A percentile compares a stretch with the other conserved stretches of the same genome.
These are phyloP conservation scores for Phocides pigmalion DNA, from an alignment of 1,140 invertebrate genomes.

Conservation along the genomic window DNA sequence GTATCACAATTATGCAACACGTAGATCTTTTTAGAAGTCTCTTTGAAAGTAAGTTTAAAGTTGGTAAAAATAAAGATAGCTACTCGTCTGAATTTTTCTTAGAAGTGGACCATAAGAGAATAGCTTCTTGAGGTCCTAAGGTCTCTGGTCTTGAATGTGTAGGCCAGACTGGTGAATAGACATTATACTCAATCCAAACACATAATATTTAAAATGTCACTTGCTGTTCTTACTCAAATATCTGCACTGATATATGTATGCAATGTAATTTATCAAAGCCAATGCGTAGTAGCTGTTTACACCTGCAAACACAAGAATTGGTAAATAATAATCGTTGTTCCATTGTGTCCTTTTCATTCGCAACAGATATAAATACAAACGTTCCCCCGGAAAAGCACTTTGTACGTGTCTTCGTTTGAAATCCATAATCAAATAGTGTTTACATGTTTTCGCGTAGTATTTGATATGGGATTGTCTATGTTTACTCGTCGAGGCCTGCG, in stretches of 20 bases:
- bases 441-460: slow-evolving; percentile 73
- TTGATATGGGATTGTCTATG: slow-evolving; percentile 62
- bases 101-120: too few species aligned
- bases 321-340: slow-evolving; percentile 23
- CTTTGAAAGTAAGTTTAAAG: too few species aligned
- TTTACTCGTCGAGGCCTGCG: slow-evolving; percentile 60
- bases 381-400: slow-evolving; percentile 43
- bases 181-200: too few species aligned
- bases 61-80: too few species aligned
- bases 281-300: slow-evolving; percentile 1
- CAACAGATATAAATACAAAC: slow-evolving; percentile 19
- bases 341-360: slow-evolving; percentile 16
- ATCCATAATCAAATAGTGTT: slow-evolving; percentile 75
- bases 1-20: too few species aligned
- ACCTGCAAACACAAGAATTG: slow-evolving; percentile 9
- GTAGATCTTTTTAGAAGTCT: too few species aligned
- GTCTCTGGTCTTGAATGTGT: too few species aligned
- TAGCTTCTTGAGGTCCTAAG: too few species aligned
- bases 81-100: too few species aligned
- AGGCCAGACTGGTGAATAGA: too few species aligned
- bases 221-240: too few species aligned
- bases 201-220: too few species aligned
- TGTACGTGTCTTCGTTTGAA: slow-evolving; percentile 47
- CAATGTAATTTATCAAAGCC: background rate
- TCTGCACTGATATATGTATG: background rate